These are phyloP conservation scores for Automeris io DNA, from an alignment of 2,888 invertebrate species.

Conservation along the genomic window DNA sequence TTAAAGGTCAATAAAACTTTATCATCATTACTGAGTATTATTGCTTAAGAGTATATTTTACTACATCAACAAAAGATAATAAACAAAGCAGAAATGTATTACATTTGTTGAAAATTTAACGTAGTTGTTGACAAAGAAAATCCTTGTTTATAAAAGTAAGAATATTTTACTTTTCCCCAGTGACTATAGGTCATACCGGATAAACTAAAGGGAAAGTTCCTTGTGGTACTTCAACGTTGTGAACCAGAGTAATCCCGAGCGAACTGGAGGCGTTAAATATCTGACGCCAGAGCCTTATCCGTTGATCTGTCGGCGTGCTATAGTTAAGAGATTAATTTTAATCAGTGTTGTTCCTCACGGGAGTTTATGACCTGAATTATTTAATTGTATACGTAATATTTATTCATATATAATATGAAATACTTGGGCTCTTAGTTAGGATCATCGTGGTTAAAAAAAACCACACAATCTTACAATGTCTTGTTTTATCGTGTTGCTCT, in stretches of 20 bases:
- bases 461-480: too few species aligned
- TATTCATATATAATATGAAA: too few species aligned
- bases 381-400: not conserved
- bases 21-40: too few species aligned
- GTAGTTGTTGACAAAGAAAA: slow-evolving; percentile 4
- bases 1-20: too few species aligned
- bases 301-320: slow-evolving; percentile 3
- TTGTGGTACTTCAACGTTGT: slow-evolving; percentile 1
- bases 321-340: not conserved
- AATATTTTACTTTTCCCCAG: not conserved
- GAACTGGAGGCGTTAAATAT: slow-evolving; percentile 8
- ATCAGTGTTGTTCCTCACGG: not conserved
- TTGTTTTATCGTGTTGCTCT: too few species aligned
- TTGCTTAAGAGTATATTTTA: too few species aligned
- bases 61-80: too few species aligned
- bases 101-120: not conserved
- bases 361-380: not conserved
- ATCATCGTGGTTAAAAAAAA: too few species aligned
- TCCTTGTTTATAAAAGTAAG: slow-evolving; percentile 4
- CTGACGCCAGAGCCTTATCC: slow-evolving; percentile 6
- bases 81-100: slow-evolving; percentile 5
- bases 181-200: slow-evolving; percentile 1
- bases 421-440: too few species aligned
- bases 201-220: slow-evolving; percentile 4
- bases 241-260: slow-evolving; percentile 3